A percentile compares a stretch with the other conserved stretches of the same genome.
These are phyloP conservation scores for Drosophila fungiperda DNA, from an alignment of 2,888 invertebrate species.

Conservation along the genomic window DNA sequence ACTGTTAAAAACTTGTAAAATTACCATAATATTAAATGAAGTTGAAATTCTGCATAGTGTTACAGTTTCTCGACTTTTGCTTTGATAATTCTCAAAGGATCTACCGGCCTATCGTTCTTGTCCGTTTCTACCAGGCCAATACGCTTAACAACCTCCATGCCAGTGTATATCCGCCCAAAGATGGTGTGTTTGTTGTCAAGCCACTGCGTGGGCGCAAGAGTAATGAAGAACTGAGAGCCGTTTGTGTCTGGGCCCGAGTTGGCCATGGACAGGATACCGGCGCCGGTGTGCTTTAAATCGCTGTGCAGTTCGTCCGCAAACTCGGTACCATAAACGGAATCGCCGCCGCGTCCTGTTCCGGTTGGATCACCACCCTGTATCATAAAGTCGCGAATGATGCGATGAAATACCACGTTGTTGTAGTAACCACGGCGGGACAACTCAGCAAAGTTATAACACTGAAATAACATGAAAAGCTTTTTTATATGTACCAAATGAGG, in stretches of 20 bases:
- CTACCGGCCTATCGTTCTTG: conserved; percentile 95
- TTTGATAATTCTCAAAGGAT: conserved; percentile 92
- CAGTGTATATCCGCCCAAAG: conserved; percentile 95
- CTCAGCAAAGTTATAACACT: conserved; percentile 98
- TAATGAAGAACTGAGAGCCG: conserved; percentile 99
- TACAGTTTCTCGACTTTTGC: conserved; percentile 85
- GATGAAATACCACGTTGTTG: conserved; percentile 97
- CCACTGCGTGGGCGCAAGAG: conserved; percentile 98
- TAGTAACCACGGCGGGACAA: conserved; percentile 96
- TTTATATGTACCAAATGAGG: not conserved
- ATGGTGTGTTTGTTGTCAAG: conserved; percentile 98
- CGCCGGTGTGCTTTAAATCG: conserved; percentile 97
- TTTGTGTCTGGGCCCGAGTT: conserved; percentile 99
- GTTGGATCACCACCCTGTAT: conserved; percentile 99
- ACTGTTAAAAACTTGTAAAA: conserved; percentile 12
- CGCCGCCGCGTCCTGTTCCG: conserved; percentile 97
- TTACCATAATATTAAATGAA: conserved; percentile 6
- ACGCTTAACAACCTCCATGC: conserved; percentile 96
- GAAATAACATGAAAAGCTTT: not conserved
- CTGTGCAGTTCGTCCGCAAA: conserved; percentile 98
- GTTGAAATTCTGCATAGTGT: conserved; percentile 9
- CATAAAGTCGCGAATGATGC: conserved; percentile 97
- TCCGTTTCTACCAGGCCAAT: conserved; percentile 98
- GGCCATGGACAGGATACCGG: conserved; percentile 97
- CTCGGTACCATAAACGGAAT: conserved; percentile 97